Percentiles rank a stretch among this genome's conserved stretches.
These are phyloP conservation scores for Forpus xanthops DNA, from an alignment of 2,797 vertebrate species.

Conservation along the genomic window DNA sequence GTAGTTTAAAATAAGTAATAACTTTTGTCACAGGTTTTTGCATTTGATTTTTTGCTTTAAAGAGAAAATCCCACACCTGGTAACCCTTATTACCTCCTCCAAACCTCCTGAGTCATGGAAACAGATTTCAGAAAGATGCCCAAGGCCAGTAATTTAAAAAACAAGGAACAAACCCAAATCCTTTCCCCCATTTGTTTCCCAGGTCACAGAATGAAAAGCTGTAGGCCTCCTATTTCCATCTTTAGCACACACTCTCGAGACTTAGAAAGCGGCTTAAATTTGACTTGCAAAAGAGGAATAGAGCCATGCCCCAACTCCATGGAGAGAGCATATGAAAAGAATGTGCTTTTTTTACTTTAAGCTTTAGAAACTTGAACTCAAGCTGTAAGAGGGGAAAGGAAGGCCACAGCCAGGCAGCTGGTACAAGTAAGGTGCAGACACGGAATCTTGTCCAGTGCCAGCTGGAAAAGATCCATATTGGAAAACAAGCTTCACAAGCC, in stretches of 20 bases:
- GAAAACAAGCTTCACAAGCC: neutral
- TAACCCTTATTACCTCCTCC: neutral
- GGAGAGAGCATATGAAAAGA: neutral
- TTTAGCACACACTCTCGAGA: neutral
- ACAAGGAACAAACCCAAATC: neutral
- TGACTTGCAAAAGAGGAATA: neutral
- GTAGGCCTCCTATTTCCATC: neutral
- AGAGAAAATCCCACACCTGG: neutral
- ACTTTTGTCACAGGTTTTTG: neutral
- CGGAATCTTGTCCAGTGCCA: neutral
- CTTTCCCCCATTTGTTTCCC: neutral
- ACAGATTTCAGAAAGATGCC: neutral
- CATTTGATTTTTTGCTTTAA: neutral
- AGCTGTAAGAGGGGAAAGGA: neutral
- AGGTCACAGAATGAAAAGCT: conserved; percentile 8
- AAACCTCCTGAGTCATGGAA: neutral
- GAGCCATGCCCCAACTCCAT: neutral
- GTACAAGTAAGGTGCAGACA: neutral
- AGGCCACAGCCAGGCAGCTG: neutral
- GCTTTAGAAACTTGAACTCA: conserved; percentile 3
- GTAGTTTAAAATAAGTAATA: neutral
- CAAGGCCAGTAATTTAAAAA: neutral
- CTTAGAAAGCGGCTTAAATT: conserved; percentile 3
- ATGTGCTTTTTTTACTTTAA: neutral
- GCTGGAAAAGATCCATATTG: neutral